Evolutionary conservation across 2,113 vertebrate genomes (phyloP).

Genomic region (Alexandromys fortis): DNA sequence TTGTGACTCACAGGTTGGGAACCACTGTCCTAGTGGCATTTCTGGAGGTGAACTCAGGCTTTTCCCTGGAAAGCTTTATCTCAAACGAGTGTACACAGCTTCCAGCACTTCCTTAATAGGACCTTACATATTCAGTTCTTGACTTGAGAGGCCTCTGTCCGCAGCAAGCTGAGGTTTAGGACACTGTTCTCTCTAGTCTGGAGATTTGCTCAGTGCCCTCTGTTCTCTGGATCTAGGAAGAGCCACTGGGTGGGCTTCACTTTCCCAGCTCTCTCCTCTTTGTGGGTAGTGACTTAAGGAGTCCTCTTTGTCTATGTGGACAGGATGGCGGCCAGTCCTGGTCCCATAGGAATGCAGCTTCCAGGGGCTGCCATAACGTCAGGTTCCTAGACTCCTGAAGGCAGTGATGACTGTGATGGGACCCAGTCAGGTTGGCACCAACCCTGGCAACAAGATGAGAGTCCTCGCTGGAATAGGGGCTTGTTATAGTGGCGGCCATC

Average conservation of each 20-base stretch:
- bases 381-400: neutral
- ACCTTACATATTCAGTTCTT: rapidly evolving
- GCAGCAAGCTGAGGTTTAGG: neutral
- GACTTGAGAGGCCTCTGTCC: neutral
- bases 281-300: neutral
- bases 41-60: neutral
- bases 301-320: neutral
- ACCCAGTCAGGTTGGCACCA: constrained; percentile 80
- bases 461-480: constrained; percentile 72
- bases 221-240: neutral
- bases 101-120: rapidly evolving
- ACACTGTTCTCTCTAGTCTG: neutral
- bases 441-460: constrained; percentile 73
- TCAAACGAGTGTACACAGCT: neutral
- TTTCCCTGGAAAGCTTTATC: neutral
- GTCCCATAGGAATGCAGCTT: neutral
- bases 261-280: neutral
- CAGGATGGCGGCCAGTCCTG: too few relatives aligned
- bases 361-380: neutral
- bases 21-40: neutral
- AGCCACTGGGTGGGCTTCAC: too few relatives aligned
- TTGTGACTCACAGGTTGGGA: neutral
- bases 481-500: constrained; percentile 77
- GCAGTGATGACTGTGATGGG: constrained; percentile 77
- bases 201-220: neutral